A percentile compares a stretch with the other conserved stretches of the same genome.
These are phyloP conservation scores for Orgyia antiqua DNA, from an alignment of 2,888 invertebrate genomes.

Conservation along the genomic window DNA sequence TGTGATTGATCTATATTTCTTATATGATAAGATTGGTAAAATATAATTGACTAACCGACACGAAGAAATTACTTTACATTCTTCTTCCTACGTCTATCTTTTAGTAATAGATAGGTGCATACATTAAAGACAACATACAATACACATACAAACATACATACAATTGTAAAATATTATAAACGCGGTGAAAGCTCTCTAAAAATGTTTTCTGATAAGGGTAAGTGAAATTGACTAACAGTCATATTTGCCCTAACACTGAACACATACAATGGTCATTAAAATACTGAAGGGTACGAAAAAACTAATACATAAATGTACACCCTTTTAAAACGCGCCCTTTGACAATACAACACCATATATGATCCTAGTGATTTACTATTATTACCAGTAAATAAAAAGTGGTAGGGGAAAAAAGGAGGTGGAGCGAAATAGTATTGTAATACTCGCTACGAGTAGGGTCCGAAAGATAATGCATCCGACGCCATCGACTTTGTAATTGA, in stretches of 20 bases:
- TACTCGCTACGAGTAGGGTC: slow-evolving; percentile 56
- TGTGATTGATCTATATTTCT: too few species aligned
- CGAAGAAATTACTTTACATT: too few species aligned
- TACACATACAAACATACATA: too few species aligned
- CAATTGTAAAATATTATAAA: too few species aligned
- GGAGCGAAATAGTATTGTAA: slow-evolving; percentile 72
- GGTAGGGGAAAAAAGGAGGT: slow-evolving; percentile 75
- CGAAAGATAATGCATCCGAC: slow-evolving; percentile 57
- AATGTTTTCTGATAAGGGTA: too few species aligned
- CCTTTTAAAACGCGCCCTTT: slow-evolving; percentile 52
- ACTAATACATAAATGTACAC: slow-evolving; percentile 53
- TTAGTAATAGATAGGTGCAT: too few species aligned
- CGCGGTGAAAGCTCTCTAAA: too few species aligned
- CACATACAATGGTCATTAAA: slow-evolving; percentile 31
- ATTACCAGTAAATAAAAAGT: slow-evolving; percentile 77
- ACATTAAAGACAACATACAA: too few species aligned
- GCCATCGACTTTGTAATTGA: slow-evolving; percentile 68
- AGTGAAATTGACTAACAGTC: too few species aligned
- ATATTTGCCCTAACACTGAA: slow-evolving; percentile 28
- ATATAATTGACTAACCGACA: too few species aligned
- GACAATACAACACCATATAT: slow-evolving; percentile 53
- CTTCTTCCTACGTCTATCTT: too few species aligned
- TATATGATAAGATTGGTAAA: too few species aligned
- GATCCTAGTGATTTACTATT: slow-evolving; percentile 71
- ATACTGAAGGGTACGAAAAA: slow-evolving; percentile 23